A percentile compares a stretch with the other conserved stretches of the same genome.
phyloP scores from a whole-genome alignment of 1,140 invertebrate species.

The Ceratina japonica region DNA sequence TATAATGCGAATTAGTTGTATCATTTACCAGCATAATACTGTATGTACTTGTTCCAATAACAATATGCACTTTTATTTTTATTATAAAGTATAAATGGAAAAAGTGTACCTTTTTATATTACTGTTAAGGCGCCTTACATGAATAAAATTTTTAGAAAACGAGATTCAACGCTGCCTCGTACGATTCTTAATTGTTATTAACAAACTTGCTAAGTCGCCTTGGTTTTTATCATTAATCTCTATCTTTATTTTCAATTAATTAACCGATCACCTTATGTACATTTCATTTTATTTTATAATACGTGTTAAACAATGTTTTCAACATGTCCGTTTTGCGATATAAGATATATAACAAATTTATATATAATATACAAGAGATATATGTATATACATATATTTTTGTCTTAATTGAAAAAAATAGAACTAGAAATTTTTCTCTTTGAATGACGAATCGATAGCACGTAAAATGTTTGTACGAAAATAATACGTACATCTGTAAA shows the following conservation, averaged over 20 bases:
- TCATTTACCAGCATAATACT: conserved; percentile 67
- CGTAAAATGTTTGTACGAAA: conserved; percentile 36
- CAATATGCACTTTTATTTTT: conserved; percentile 71
- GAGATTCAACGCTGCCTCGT: conserved; percentile 34
- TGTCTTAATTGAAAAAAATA: conserved; percentile 23
- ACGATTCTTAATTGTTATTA: conserved; percentile 30
- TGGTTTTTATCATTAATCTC: background rate
- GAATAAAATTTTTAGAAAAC: conserved; percentile 70
- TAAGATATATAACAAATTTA: conserved; percentile 38
- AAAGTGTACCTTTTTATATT: conserved; percentile 72
- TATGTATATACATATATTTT: conserved; percentile 16
- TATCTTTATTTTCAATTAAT: conserved; percentile 11
- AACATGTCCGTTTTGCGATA: conserved; percentile 29
- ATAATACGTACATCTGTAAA: conserved; percentile 65
- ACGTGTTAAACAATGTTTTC: conserved; percentile 39
- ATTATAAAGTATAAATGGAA: conserved; percentile 68
- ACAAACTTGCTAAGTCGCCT: conserved; percentile 3
- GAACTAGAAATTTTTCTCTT: conserved; percentile 34
- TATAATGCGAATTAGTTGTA: conserved; percentile 59
- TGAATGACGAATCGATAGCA: conserved; percentile 28
- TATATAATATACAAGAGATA: conserved; percentile 39
- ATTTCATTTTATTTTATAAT: conserved; percentile 15
- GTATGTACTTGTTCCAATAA: conserved; percentile 70
- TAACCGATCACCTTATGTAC: conserved; percentile 12
- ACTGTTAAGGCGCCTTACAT: conserved; percentile 72